Base-by-base conservation (phyloP, 2,113 vertebrate species). In the Benitochromis conjunctus region DNA sequence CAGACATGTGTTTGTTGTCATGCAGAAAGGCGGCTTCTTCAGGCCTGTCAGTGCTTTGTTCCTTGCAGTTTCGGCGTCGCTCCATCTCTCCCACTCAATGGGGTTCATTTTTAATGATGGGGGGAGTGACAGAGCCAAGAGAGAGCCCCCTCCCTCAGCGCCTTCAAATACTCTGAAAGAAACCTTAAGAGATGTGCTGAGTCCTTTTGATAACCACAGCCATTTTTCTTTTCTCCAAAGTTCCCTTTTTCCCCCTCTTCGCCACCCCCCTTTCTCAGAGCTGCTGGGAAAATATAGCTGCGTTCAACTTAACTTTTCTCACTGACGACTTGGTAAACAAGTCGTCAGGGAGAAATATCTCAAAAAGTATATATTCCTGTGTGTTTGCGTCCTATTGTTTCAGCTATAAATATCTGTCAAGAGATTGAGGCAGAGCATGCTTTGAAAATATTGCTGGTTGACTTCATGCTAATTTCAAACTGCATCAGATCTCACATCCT, bases 381-480 rank as follows among this genome's bases (percentile, higher is more conserved):
- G 91, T 94, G 91, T 94, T 95, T 94, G 92, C 60, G 69, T 95
- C 91, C 88, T 92, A 88, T 96, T 95, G 93, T 96, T 94, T 79
- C 62, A 24, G 89, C 92, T 96, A 95, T 95, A 96, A 96, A 96
- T 96, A 95, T 94, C 93, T 86, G 29, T 92, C 86, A 88, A 89
- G 90, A 83, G 87, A 94, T 94, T 94, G 91, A 96, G 92, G 95
- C 88, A 84, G 81, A 88, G 85, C 84, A 9, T 79, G 90, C 92
- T 95, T 96, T 95, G 93, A 95, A 95, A 94, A 90, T 86, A 87
- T 85, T 19, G 86, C 87, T n/a, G 66, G 77, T 85, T 91, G 86
- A 89, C 92, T 95, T 95, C 92, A 94, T 95, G 91, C 92, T 96
- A 93, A 95, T 96, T 95, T 95, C 92, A 95, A 93, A 94, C 92